phyloP scores from a whole-genome alignment of 2,797 vertebrate genomes.

The Chiloscyllium punctatum region DNA sequence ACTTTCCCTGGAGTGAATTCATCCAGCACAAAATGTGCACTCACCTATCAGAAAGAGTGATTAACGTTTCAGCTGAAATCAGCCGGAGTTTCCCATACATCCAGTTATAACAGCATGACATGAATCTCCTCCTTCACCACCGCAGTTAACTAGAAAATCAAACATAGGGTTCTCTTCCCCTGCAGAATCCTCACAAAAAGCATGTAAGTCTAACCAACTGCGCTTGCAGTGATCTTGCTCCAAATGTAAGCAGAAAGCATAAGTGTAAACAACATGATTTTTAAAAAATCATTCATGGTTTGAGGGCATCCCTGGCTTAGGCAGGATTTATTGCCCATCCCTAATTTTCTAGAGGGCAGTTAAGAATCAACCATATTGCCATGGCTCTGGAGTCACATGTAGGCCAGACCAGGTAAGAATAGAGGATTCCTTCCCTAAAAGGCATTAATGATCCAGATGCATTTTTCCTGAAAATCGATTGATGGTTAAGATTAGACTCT shows the following conservation, averaged over 20 bases:
- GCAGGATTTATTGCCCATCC: no score
- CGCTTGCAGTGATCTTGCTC: neutral
- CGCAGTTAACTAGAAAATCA: neutral
- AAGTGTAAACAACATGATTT: neutral
- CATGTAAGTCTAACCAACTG: neutral
- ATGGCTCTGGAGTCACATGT: no score
- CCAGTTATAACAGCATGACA: neutral
- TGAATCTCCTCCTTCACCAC: neutral
- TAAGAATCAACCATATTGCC: no score
- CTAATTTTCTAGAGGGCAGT: no score
- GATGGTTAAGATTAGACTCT: no score
- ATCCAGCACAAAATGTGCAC: neutral
- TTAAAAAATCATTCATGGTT: no score
- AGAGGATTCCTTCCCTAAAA: no score
- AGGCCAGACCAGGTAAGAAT: no score
- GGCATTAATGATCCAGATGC: no score
- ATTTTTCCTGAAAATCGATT: no score
- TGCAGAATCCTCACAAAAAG: neutral
- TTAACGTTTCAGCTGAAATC: neutral
- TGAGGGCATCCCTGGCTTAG: no score
- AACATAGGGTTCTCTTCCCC: neutral
- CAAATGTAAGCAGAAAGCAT: neutral
- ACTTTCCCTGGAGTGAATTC: conserved; percentile 19
- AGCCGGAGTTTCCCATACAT: neutral
- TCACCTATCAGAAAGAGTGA: neutral